Percentiles rank a stretch among this genome's conserved stretches.
phyloP scores from a whole-genome alignment of 2,113 vertebrate species.

The Glaucomys volans region DNA sequence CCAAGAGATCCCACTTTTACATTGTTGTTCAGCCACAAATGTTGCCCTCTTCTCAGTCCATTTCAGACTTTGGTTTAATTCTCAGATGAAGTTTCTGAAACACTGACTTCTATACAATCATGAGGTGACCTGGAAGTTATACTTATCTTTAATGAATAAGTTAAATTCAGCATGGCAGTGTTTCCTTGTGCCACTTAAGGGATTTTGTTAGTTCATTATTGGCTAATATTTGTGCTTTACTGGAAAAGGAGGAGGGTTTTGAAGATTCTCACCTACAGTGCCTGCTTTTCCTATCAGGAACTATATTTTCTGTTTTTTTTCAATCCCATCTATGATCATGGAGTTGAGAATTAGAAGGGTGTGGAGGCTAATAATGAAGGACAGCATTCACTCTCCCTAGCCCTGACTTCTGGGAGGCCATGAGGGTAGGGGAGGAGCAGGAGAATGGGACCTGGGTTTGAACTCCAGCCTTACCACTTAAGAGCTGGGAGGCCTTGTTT shows the following conservation, averaged over 20 bases:
- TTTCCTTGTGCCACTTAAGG: background rate
- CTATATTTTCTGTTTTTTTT: background rate
- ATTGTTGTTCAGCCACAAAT: background rate
- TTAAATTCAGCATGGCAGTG: background rate
- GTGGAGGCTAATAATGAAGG: background rate
- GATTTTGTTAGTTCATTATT: background rate
- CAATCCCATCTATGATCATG: accelerated
- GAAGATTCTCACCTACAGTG: background rate
- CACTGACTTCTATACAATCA: background rate
- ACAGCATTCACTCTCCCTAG: too few relatives aligned
- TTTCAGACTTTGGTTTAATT: background rate
- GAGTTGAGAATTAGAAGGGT: background rate
- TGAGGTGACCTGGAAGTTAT: background rate
- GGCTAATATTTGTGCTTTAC: background rate
- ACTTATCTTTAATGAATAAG: background rate
- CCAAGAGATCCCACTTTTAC: background rate
- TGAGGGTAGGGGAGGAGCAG: background rate
- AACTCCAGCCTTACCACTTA: background rate
- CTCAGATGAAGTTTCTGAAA: slow-evolving; percentile 10
- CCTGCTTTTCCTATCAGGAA: background rate
- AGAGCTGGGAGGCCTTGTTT: background rate
- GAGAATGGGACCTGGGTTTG: background rate
- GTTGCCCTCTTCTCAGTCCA: background rate
- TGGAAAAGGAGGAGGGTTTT: background rate
- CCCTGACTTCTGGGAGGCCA: background rate